These are phyloP conservation scores for Lycorma delicatula DNA, from an alignment of 1,140 invertebrate genomes.

Conservation along the genomic window DNA sequence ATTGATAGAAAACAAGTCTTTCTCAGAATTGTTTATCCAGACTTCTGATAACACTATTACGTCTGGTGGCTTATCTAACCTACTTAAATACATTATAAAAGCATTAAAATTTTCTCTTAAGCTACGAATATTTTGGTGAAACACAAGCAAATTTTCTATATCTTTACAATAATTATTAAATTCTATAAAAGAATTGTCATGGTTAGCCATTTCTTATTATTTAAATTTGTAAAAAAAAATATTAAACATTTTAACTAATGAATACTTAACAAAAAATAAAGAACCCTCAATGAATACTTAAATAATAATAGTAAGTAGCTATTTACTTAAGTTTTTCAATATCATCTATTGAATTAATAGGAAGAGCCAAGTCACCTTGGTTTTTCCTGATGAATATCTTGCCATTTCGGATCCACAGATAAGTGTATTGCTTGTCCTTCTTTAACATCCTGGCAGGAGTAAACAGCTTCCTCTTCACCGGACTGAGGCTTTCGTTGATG, in stretches of 20 bases:
- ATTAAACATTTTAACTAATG: background rate
- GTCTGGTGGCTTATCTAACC: too few species aligned
- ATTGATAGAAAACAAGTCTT: too few species aligned
- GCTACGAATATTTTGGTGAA: background rate
- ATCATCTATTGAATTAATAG: background rate
- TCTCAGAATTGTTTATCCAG: too few species aligned
- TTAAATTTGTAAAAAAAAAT: background rate
- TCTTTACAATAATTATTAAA: background rate
- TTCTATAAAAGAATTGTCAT: background rate
- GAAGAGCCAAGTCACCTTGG: background rate
- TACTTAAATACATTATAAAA: too few species aligned
- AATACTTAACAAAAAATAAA: background rate
- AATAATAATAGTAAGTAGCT: background rate
- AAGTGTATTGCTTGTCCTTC: background rate
- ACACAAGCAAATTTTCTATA: background rate
- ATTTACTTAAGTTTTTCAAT: background rate
- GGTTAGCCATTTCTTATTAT: background rate
- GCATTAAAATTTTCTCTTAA: background rate
- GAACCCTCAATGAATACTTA: background rate
- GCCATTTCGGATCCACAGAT: background rate
- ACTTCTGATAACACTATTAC: too few species aligned
- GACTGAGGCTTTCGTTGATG: background rate
- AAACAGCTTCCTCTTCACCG: background rate
- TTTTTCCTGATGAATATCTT: slow-evolving; percentile 3
- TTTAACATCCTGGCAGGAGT: background rate